These are phyloP conservation scores for Halcyon badia DNA, from an alignment of 2,797 vertebrate species.

Conservation along the genomic window DNA sequence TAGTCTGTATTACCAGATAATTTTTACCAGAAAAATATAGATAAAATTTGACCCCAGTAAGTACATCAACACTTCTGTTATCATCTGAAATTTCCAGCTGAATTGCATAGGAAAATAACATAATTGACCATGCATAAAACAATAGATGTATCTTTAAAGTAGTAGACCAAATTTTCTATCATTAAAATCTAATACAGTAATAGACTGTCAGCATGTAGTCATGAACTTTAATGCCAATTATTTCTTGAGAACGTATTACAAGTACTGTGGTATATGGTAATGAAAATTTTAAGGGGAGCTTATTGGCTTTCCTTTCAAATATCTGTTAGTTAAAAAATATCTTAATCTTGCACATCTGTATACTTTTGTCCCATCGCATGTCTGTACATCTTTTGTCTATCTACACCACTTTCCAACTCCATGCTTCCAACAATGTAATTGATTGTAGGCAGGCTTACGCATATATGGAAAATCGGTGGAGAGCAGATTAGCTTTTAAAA, in stretches of 20 bases:
- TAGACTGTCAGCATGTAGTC: neutral
- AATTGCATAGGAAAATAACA: neutral
- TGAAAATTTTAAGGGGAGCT: neutral
- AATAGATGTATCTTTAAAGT: neutral
- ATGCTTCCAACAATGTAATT: neutral
- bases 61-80: neutral
- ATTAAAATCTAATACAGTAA: neutral
- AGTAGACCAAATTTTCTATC: neutral
- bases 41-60: neutral
- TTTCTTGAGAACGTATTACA: neutral
- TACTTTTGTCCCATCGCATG: neutral
- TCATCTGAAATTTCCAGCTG: neutral
- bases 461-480: neutral
- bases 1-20: neutral
- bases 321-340: neutral
- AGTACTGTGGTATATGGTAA: neutral
- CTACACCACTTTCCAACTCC: neutral
- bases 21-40: neutral
- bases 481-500: constrained; percentile 18
- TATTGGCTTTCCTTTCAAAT: neutral
- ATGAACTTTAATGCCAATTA: neutral
- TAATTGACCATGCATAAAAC: neutral
- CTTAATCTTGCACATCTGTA: neutral
- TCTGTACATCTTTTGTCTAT: neutral
- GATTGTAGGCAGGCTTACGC: neutral